A percentile compares a stretch with the other conserved stretches of the same genome.
These are phyloP conservation scores for Kuschelorhynchus macadamiae DNA, from an alignment of 2,888 invertebrate genomes.

Conservation along the genomic window DNA sequence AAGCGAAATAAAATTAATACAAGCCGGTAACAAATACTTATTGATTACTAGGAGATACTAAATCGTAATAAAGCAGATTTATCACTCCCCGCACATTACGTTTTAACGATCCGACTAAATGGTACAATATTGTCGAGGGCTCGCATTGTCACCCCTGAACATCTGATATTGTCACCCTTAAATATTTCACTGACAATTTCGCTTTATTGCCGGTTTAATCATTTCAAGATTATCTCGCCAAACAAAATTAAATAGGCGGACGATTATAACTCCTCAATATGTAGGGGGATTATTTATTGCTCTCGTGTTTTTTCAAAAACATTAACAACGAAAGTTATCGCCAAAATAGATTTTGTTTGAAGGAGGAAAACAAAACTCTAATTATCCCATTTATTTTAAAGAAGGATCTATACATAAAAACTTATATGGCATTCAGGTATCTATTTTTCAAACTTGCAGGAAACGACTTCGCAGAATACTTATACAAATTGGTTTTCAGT, in stretches of 20 bases:
- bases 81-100: constrained; percentile 43
- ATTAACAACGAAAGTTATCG: no score
- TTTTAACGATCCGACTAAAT: constrained; percentile 53
- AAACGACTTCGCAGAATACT: no score
- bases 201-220: constrained; percentile 55
- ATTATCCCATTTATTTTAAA: no score
- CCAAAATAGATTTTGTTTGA: no score
- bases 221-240: constrained; percentile 57
- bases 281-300: constrained; percentile 21
- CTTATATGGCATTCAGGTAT: no score
- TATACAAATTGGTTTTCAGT: no score
- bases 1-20: no score
- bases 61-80: constrained; percentile 28
- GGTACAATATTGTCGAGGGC: constrained; percentile 57
- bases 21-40: constrained; percentile 1
- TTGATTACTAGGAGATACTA: constrained; percentile 29
- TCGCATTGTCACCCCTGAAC: constrained; percentile 49
- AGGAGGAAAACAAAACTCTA: no score
- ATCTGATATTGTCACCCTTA: constrained; percentile 56
- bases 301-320: no score
- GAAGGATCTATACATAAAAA: no score
- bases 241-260: constrained; percentile 57
- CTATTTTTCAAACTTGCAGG: no score
- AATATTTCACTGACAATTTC: constrained; percentile 56
- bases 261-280: constrained; percentile 38